Evolutionary conservation across 92 coral and sea anemone genomes (phyloP).

Genomic region (Epizoanthus illoricatus): DNA sequence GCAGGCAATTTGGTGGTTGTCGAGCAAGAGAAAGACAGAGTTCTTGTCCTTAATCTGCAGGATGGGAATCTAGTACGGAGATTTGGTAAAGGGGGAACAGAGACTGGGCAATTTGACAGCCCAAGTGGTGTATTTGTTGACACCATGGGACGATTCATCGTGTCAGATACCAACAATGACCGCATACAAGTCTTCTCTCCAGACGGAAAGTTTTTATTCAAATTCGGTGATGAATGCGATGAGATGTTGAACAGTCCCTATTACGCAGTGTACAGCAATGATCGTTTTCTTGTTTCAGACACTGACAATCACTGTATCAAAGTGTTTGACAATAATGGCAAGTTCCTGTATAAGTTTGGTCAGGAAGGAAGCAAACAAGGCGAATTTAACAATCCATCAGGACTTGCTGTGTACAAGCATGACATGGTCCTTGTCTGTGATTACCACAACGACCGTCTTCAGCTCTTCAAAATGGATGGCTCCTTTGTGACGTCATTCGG

Average conservation of each 20-base stretch:
- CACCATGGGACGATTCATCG: slow-evolving; percentile 4
- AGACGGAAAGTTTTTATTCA: slow-evolving; percentile 22
- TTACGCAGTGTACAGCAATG: slow-evolving; percentile 15
- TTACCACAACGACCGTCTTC: slow-evolving; percentile 39
- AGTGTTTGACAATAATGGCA: slow-evolving; percentile 17
- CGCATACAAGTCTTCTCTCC: slow-evolving; percentile 32
- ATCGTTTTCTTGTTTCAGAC: slow-evolving; percentile 41
- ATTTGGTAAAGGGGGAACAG: slow-evolving; percentile 31
- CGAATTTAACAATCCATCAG: slow-evolving; percentile 31
- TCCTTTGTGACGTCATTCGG: slow-evolving; percentile 41
- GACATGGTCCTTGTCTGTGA: slow-evolving; percentile 41
- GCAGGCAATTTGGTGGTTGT: slow-evolving; percentile 26
- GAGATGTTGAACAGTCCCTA: slow-evolving; percentile 28
- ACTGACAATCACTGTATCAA: slow-evolving; percentile 41
- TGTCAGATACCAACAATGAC: slow-evolving; percentile 36
- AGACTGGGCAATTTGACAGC: slow-evolving; percentile 15
- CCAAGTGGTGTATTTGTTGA: slow-evolving; percentile 36
- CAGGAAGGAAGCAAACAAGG: slow-evolving; percentile 33
- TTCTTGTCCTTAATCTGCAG: slow-evolving; percentile 12
- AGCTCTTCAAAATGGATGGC: slow-evolving; percentile 40
- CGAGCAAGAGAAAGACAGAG: slow-evolving; percentile 31
- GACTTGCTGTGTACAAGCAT: slow-evolving; percentile 33
- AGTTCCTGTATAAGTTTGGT: slow-evolving; percentile 37
- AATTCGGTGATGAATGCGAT: slow-evolving; percentile 18
- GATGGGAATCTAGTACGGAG: slow-evolving; percentile 36